These are phyloP conservation scores for Bradypodion pumilum DNA, from an alignment of 2,797 vertebrate genomes.

Conservation along the genomic window DNA sequence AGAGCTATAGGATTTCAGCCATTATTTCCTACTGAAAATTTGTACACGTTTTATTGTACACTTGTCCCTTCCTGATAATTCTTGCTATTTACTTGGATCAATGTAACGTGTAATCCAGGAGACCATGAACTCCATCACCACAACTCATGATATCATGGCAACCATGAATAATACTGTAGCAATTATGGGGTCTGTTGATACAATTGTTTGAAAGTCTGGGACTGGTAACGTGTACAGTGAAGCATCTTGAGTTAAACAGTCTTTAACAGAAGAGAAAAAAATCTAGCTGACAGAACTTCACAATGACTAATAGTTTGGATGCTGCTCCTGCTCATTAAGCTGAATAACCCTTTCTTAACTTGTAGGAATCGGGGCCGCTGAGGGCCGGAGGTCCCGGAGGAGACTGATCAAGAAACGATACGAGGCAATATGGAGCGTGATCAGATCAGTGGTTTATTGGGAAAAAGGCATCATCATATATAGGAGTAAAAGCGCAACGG, in stretches of 20 bases:
- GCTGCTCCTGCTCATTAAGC: not conserved
- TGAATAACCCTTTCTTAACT: not conserved
- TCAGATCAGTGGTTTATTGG: too few relatives aligned
- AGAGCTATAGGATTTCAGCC: not conserved
- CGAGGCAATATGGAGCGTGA: too few relatives aligned
- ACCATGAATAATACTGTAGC: not conserved
- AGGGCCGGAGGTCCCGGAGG: too few relatives aligned
- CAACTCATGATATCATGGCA: not conserved
- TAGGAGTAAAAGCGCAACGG: too few relatives aligned
- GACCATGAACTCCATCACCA: not conserved
- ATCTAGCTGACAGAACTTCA: not conserved
- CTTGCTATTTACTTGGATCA: not conserved
- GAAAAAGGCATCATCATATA: too few relatives aligned
- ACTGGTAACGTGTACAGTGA: not conserved
- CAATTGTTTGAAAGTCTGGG: not conserved
- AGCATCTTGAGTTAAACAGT: not conserved
- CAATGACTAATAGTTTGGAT: slow-evolving; percentile 8
- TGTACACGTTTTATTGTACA: not conserved
- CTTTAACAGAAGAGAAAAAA: too few relatives aligned
- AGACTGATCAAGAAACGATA: too few relatives aligned
- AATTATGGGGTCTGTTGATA: not conserved
- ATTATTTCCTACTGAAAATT: not conserved
- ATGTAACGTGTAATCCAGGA: not conserved
- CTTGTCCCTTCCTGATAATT: not conserved
- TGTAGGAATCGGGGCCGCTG: too few relatives aligned